A percentile compares a stretch with the other conserved stretches of the same genome.
phyloP scores from a whole-genome alignment of 2,113 vertebrate genomes.

The Oenanthe melanoleuca region DNA sequence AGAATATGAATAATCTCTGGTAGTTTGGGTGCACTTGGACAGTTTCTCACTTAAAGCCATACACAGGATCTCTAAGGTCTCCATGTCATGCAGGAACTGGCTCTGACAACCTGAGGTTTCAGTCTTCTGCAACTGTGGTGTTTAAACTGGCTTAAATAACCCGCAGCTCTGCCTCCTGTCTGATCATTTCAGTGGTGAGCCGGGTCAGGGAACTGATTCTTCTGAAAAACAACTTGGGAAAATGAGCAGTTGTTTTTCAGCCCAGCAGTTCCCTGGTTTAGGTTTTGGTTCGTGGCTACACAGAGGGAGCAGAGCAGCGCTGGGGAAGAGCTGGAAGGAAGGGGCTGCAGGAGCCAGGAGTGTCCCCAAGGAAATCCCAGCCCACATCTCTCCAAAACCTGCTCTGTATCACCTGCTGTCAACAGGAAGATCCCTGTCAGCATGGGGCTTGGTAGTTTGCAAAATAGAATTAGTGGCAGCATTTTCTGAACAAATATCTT shows the following conservation, averaged over 20 bases:
- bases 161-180: not conserved
- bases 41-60: not conserved
- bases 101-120: not conserved
- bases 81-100: not conserved
- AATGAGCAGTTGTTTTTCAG: slow-evolving; percentile 4
- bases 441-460: not conserved
- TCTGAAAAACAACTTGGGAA: not conserved
- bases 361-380: not conserved
- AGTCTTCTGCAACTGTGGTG: not conserved
- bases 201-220: not conserved
- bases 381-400: not conserved
- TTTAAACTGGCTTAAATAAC: not conserved
- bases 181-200: not conserved
- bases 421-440: not conserved
- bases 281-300: not conserved
- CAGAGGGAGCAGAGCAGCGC: not conserved
- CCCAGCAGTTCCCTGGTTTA: not conserved
- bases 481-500: not conserved
- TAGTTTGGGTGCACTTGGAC: not conserved
- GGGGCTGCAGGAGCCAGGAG: not conserved
- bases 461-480: not conserved
- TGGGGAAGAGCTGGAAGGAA: not conserved
- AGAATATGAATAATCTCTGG: not conserved
- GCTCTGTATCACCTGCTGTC: not conserved
- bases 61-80: not conserved